phyloP scores from a whole-genome alignment of 2,113 vertebrate genomes.

The Lycocorax pyrrhopterus region DNA sequence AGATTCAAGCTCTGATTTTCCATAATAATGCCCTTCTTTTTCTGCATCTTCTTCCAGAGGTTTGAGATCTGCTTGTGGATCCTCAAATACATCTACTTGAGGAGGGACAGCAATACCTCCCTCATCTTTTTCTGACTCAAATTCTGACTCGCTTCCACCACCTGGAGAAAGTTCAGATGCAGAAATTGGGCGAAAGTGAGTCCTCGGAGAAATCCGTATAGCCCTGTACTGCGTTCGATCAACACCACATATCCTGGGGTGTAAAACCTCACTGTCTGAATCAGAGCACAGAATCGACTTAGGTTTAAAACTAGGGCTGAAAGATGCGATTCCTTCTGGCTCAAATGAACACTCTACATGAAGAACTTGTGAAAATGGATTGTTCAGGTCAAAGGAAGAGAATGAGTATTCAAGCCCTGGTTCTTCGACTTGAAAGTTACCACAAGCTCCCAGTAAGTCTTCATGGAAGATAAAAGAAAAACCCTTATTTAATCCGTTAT shows the following conservation, averaged over 20 bases:
- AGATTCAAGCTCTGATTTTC: conserved; percentile 97
- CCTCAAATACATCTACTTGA: conserved; percentile 87
- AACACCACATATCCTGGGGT: conserved; percentile 88
- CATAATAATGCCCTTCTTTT: conserved; percentile 94
- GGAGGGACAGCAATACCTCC: conserved; percentile 75
- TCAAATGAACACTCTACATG: conserved; percentile 98
- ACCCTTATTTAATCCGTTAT: conserved; percentile 89
- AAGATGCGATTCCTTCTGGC: conserved; percentile 91
- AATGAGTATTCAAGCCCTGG: conserved; percentile 91
- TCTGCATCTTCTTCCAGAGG: conserved; percentile 98
- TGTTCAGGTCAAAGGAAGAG: conserved; percentile 93
- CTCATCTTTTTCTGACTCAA: conserved; percentile 96
- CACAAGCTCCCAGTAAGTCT: conserved; percentile 94
- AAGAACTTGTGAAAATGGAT: conserved; percentile 97
- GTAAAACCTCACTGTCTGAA: conserved; percentile 87
- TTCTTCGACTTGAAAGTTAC: conserved; percentile 88
- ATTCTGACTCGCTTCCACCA: conserved; percentile 92
- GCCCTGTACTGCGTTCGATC: conserved; percentile 95
- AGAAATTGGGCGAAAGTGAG: conserved; percentile 98
- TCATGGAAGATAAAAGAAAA: conserved; percentile 99
- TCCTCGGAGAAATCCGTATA: conserved; percentile 96
- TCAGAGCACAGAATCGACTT: conserved; percentile 97
- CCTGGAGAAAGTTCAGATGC: conserved; percentile 95
- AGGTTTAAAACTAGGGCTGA: conserved; percentile 95
- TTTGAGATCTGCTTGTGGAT: conserved; percentile 94